phyloP scores from a whole-genome alignment of 1,140 invertebrate genomes.

The Episyrphus balteatus region DNA sequence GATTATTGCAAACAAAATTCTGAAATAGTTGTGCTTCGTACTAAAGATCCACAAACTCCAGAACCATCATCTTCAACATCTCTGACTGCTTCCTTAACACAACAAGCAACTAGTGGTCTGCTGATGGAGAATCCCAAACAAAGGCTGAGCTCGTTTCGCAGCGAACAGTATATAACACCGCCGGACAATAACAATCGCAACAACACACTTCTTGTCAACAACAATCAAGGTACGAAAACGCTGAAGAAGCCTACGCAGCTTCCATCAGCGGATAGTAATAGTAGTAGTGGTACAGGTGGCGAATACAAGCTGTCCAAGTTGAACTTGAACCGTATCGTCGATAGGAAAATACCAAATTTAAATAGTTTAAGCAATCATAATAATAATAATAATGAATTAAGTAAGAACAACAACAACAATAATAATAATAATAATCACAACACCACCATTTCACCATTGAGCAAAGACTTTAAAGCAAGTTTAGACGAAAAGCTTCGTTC shows the following conservation, averaged over 20 bases:
- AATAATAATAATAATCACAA: constrained; percentile 1
- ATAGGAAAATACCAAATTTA: constrained; percentile 10
- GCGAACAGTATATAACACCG: background rate
- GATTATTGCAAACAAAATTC: constrained; percentile 35
- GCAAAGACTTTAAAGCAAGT: constrained; percentile 27
- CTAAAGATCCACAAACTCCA: constrained; percentile 23
- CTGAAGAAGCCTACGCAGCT: too few species aligned
- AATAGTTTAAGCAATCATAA: constrained; percentile 15
- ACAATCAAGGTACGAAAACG: background rate
- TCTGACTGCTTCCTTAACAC: too few species aligned
- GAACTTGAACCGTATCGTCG: too few species aligned
- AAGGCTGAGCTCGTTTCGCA: constrained; percentile 6
- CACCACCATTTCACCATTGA: background rate
- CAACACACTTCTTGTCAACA: background rate
- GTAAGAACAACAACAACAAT: constrained; percentile 5
- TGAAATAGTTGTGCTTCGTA: constrained; percentile 32
- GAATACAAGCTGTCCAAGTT: too few species aligned
- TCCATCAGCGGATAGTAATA: too few species aligned
- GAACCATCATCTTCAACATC: background rate
- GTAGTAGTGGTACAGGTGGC: too few species aligned
- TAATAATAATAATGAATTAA: background rate
- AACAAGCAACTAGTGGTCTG: constrained; percentile 12
- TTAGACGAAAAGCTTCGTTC: constrained; percentile 32
- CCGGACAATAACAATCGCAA: background rate
- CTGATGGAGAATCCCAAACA: constrained; percentile 8